These are phyloP conservation scores for Amaurobius ferox DNA, from an alignment of 2,888 invertebrate species.

Conservation along the genomic window DNA sequence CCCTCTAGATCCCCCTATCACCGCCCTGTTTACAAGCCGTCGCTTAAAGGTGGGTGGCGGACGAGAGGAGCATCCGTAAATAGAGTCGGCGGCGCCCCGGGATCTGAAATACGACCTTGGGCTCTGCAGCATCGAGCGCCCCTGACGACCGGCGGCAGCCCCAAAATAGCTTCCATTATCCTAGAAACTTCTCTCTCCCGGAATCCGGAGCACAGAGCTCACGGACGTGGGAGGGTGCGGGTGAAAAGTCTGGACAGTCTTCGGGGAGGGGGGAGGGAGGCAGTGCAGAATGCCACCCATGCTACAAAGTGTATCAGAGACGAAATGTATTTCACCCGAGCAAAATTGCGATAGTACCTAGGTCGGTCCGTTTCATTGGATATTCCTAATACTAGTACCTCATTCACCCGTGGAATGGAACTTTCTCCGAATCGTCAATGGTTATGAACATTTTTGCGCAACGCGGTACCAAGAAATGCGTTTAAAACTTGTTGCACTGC, in stretches of 20 bases:
- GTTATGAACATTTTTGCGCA: no score
- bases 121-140: conserved; percentile 46
- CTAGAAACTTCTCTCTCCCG: conserved; percentile 28
- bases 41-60: not conserved
- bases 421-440: no score
- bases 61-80: conserved; percentile 5
- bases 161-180: conserved; percentile 66
- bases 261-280: not conserved
- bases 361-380: no score
- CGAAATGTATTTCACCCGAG: no score
- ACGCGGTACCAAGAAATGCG: no score
- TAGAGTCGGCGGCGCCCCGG: conserved; percentile 36
- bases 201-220: conserved; percentile 27
- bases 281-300: not conserved
- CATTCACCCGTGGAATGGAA: no score
- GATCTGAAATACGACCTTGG: conserved; percentile 54
- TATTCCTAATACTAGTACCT: no score
- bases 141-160: conserved; percentile 30
- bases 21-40: conserved; percentile 1
- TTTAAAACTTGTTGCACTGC: no score
- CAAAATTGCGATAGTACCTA: no score
- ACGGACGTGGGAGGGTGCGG: conserved; percentile 11
- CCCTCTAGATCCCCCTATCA: not conserved
- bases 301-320: no score
- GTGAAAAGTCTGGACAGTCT: not conserved